Conservation (phyloP, 2,113 vertebrate species). For the Passerina amoena region DNA sequence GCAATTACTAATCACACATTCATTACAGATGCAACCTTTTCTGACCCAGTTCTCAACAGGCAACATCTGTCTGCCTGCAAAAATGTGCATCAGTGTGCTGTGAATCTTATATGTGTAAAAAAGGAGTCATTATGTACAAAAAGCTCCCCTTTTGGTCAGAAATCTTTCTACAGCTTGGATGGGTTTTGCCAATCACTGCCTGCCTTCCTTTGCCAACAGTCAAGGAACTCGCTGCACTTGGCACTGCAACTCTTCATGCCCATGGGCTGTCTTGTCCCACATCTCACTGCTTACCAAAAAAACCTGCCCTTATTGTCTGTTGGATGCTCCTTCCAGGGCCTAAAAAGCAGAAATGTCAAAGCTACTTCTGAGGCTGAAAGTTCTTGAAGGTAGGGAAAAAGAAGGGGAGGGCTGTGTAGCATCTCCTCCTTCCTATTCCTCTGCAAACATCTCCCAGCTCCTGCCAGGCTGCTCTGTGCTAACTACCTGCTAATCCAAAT, state of each 20-base stretch:
- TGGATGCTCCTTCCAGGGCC: background rate
- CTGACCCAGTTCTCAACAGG: conserved; percentile 18
- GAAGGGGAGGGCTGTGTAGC: background rate
- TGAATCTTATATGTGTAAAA: background rate
- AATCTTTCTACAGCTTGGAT: background rate
- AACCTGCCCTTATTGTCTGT: background rate
- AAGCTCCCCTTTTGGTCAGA: background rate
- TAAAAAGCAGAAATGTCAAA: background rate
- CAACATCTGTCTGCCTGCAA: conserved; percentile 44
- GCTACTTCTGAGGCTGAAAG: background rate
- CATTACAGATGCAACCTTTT: conserved; percentile 45
- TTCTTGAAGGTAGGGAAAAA: background rate
- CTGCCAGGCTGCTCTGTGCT: background rate
- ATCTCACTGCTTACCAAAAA: background rate
- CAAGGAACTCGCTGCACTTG: background rate
- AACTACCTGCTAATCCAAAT: background rate
- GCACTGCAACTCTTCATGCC: background rate
- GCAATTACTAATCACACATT: conserved; percentile 30
- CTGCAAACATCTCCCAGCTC: background rate
- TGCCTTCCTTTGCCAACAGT: background rate
- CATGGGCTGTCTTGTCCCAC: background rate
- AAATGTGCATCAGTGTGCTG: background rate
- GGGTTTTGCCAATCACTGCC: background rate
- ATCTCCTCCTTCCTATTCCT: background rate
- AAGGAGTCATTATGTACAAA: background rate